Conservation (phyloP, 2,113 vertebrate genomes). For the Calonectris borealis region DNA sequence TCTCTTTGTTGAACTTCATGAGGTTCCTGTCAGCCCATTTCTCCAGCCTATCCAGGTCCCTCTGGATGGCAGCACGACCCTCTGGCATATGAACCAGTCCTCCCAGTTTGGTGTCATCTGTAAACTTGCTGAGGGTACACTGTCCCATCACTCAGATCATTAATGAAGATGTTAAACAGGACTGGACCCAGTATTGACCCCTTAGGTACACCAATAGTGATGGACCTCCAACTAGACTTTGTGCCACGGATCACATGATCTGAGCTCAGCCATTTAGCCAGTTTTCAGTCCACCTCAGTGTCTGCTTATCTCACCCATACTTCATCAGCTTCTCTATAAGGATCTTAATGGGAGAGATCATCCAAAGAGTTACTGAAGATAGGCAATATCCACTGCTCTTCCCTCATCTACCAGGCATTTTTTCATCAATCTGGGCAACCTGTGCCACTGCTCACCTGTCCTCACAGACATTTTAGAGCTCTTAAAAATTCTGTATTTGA, state of each 20-base stretch:
- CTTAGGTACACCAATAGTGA: background rate
- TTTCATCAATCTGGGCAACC: background rate
- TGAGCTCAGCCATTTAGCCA: background rate
- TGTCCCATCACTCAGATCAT: background rate
- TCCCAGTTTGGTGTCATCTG: background rate
- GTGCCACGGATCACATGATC: background rate
- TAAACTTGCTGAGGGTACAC: background rate
- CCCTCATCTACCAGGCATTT: background rate
- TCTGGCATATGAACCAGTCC: background rate
- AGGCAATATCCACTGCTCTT: background rate
- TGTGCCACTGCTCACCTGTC: background rate
- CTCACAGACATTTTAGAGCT: background rate
- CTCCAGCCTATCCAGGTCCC: background rate
- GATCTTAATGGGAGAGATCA: background rate
- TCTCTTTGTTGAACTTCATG: background rate
- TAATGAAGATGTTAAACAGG: background rate
- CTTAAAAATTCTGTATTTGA: background rate
- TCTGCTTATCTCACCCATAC: background rate
- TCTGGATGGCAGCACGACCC: background rate
- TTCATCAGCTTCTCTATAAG: background rate
- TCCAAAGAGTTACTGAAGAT: background rate
- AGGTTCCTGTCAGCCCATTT: background rate
- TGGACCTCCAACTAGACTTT: background rate
- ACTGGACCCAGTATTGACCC: background rate
- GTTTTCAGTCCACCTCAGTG: background rate